A percentile compares a stretch with the other conserved stretches of the same genome.
Evolutionary conservation across 2,797 vertebrate species (phyloP).

Genomic region (Myripristis jacobus): DNA sequence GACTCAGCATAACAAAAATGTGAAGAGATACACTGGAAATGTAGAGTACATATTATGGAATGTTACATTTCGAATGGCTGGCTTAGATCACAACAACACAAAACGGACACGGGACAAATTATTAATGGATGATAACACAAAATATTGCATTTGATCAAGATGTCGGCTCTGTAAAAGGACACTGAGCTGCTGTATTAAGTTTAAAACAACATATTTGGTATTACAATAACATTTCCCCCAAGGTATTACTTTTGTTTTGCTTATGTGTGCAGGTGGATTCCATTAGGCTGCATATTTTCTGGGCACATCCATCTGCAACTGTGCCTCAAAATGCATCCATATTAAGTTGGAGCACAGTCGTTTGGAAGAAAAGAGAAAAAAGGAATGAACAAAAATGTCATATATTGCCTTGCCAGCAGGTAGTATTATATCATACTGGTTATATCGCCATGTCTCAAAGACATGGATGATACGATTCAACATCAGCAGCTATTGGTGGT

Average conservation of each 20-base stretch:
- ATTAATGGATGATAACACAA: slow-evolving; percentile 55
- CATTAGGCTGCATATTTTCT: slow-evolving; percentile 46
- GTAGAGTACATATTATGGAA: slow-evolving; percentile 72
- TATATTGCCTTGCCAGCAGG: slow-evolving; percentile 62
- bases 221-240: slow-evolving; percentile 51
- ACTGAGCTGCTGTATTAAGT: slow-evolving; percentile 56
- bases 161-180: slow-evolving; percentile 62
- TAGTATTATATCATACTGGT: slow-evolving; percentile 49
- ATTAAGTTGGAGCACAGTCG: slow-evolving; percentile 56
- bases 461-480: slow-evolving; percentile 52
- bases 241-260: slow-evolving; percentile 52
- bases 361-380: slow-evolving; percentile 42
- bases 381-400: slow-evolving; percentile 8
- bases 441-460: slow-evolving; percentile 48
- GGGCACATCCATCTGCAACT: slow-evolving; percentile 37
- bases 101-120: slow-evolving; percentile 46
- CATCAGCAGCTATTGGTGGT: slow-evolving; percentile 57
- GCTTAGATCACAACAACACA: slow-evolving; percentile 55
- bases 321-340: slow-evolving; percentile 46
- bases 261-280: slow-evolving; percentile 54
- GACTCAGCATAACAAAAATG: slow-evolving; percentile 65
- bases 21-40: slow-evolving; percentile 50
- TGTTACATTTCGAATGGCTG: slow-evolving; percentile 74
- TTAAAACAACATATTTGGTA: slow-evolving; percentile 58
- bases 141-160: slow-evolving; percentile 76